Evolutionary conservation across 2,113 vertebrate species (phyloP), one percentile per base, ranked within the genome.

Genomic region (Leptosomus discolor): DNA sequence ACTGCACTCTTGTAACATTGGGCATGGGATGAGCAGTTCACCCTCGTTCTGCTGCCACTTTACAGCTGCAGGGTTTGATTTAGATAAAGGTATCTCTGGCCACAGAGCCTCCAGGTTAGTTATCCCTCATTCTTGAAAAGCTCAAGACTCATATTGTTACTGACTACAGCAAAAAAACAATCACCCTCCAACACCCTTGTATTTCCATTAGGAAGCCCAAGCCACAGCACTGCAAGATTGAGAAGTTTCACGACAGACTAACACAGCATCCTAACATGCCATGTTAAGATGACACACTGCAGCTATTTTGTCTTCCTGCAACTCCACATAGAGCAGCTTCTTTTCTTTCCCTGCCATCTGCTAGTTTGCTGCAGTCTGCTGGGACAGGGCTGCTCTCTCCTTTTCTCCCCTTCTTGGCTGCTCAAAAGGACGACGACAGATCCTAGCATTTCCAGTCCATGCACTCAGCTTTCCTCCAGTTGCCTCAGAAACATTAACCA

Each of bases 311-410:
- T 87, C 77, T 84, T 91, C 81, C 73, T 67, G 37, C 45, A 81
- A 79, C 73, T 94, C 50, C 76, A 87, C 36, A 22, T 30, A 64
- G 23, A 85, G 51, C 81, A 93, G 64, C 48, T 92, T 73, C 64
- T 91, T 88, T 67, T 68, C 80, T 57, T 85, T 50, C 53, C 23
- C 50, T 69, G 54, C 85, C 86, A 82, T 88, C 90, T 79, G 65
- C 83, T 63, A 79, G 76, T 50, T 93, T 92, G 87, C 88, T 95
- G 90, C 93, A 96, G 69, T 92, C 95, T 95, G 78, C 75, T 93
- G 94, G 93, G 92, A 96, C 73, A 85, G 74, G 56, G 71, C 46
- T 94, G n/a, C 23, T 45, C 60, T 94, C 83, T 95, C 39, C 71
- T 88, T 43, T 95, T 77, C 71, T 71, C 24, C 74, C 45, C 29